phyloP scores from a whole-genome alignment of 2,113 vertebrate genomes.

The Sclerurus mexicanus region DNA sequence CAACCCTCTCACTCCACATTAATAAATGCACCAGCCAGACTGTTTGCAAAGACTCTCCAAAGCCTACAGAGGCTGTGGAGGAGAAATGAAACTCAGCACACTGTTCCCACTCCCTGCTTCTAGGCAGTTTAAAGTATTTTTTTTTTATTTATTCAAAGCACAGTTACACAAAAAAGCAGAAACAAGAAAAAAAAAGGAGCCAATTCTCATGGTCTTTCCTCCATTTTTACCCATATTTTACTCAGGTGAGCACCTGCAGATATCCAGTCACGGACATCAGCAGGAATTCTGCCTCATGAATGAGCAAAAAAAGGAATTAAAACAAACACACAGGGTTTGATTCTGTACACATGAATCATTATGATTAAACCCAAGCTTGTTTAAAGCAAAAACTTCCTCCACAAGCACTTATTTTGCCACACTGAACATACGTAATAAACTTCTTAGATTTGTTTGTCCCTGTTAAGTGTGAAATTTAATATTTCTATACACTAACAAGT shows the following conservation, averaged over 20 bases:
- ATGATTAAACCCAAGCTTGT: constrained; percentile 4
- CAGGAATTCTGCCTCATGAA: not conserved
- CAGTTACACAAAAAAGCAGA: not conserved
- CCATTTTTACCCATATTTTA: not conserved
- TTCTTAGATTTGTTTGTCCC: constrained; percentile 24
- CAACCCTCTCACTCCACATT: constrained; percentile 17
- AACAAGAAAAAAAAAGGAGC: not conserved
- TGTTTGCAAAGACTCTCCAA: constrained; percentile 65
- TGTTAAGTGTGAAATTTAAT: constrained; percentile 44
- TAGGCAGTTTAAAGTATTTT: not conserved
- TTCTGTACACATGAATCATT: not conserved
- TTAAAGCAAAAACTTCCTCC: constrained; percentile 40
- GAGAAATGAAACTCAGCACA: constrained; percentile 45
- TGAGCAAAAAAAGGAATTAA: not conserved
- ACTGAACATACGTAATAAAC: not conserved
- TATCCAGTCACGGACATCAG: not conserved
- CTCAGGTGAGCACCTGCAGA: constrained; percentile 7
- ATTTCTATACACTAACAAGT: constrained; percentile 22
- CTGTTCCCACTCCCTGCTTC: constrained; percentile 28
- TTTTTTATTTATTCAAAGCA: not conserved
- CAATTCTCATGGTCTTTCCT: not conserved
- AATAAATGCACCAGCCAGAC: constrained; percentile 41
- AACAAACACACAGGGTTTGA: not conserved
- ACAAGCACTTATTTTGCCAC: not conserved
- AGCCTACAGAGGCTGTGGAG: constrained; percentile 35